phyloP scores from a whole-genome alignment of 2,888 invertebrate genomes.

The Neoascia interrupta region DNA sequence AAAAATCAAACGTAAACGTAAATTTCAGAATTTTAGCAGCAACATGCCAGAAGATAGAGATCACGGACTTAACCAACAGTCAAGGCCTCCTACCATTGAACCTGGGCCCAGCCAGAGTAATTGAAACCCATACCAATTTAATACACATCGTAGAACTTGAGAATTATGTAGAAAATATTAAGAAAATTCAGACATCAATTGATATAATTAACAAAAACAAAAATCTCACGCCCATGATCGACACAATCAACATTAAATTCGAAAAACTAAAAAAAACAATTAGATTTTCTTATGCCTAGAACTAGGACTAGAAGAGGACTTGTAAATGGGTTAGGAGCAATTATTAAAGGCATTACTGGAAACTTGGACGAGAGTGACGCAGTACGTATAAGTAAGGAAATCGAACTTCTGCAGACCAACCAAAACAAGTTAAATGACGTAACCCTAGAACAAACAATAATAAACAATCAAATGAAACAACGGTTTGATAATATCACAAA shows the following conservation, averaged over 20 bases:
- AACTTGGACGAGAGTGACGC: neutral
- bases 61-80: neutral
- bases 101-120: constrained; percentile 1
- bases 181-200: constrained; percentile 8
- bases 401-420: no score
- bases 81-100: constrained; percentile 3
- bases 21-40: neutral
- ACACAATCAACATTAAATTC: constrained; percentile 15
- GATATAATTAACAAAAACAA: constrained; percentile 13
- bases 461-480: neutral
- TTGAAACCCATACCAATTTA: neutral
- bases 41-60: constrained; percentile 4
- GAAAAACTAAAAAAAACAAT: constrained; percentile 3
- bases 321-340: neutral
- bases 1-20: neutral
- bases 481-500: neutral
- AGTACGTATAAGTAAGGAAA: neutral
- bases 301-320: neutral
- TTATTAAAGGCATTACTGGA: neutral
- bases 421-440: no score
- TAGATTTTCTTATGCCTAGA: neutral
- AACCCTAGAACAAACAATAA: neutral
- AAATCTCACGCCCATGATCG: constrained; percentile 7
- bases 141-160: neutral
- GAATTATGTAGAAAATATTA: neutral